Evolutionary conservation across 2,113 vertebrate species (phyloP).

Genomic region (Tringa solitaria): DNA sequence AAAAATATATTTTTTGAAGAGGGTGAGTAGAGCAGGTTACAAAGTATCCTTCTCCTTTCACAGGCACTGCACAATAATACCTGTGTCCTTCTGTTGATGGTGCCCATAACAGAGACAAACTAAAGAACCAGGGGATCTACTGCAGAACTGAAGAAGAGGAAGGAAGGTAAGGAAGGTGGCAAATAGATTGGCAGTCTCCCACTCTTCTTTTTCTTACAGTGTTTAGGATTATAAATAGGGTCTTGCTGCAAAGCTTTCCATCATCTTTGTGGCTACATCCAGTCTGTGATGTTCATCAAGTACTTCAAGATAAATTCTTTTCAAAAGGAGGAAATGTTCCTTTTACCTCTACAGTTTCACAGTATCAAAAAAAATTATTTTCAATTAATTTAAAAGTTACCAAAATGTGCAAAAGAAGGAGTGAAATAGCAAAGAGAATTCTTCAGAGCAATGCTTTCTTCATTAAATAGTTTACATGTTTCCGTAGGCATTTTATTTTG

Average conservation of each 20-base stretch:
- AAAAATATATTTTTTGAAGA: neutral
- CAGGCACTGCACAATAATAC: neutral
- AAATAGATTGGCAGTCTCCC: neutral
- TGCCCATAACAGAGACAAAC: neutral
- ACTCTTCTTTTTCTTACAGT: neutral
- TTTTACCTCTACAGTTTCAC: neutral
- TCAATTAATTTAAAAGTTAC: neutral
- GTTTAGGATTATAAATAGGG: neutral
- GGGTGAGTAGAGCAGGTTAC: neutral
- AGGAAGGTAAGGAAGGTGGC: neutral
- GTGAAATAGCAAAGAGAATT: neutral
- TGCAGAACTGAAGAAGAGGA: neutral
- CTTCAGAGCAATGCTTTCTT: neutral
- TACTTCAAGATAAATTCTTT: neutral
- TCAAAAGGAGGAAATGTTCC: neutral
- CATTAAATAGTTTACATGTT: neutral
- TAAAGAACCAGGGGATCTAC: neutral
- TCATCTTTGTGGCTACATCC: neutral
- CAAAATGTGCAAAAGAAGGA: neutral
- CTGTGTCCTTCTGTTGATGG: rapidly evolving
- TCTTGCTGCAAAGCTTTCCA: neutral
- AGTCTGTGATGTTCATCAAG: neutral
- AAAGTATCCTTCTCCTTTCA: neutral
- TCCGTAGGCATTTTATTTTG: neutral
- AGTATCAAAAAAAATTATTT: neutral